These are phyloP conservation scores for Cheilosia scutellata DNA, from an alignment of 2,888 invertebrate genomes.

Conservation along the genomic window DNA sequence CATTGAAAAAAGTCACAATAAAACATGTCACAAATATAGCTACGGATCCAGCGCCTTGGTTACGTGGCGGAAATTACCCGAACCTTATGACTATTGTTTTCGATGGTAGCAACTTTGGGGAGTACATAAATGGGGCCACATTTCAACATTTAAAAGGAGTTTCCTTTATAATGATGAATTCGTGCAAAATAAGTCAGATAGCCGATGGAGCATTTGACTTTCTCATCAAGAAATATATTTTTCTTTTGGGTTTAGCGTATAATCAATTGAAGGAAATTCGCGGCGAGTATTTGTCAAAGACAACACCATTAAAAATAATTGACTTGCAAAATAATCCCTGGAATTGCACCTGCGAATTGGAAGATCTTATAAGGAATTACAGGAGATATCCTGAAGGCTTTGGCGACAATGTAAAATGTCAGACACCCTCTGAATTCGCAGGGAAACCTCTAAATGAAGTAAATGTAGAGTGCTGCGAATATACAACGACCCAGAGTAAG, in stretches of 20 bases:
- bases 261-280: constrained; percentile 76
- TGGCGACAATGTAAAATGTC: constrained; percentile 54
- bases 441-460: constrained; percentile 18
- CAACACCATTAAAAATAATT: not conserved
- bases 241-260: constrained; percentile 74
- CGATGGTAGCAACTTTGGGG: constrained; percentile 77
- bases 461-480: not conserved
- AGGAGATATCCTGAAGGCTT: constrained; percentile 16
- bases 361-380: constrained; percentile 40
- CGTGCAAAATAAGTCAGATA: constrained; percentile 72
- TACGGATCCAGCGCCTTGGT: constrained; percentile 75
- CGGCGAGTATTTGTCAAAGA: constrained; percentile 60
- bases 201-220: constrained; percentile 47
- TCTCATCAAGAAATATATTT: constrained; percentile 25
- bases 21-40: constrained; percentile 42
- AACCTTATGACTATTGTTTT: constrained; percentile 76
- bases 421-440: constrained; percentile 47
- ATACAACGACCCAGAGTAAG: not conserved
- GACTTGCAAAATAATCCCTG: constrained; percentile 76
- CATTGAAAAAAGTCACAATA: constrained; percentile 47
- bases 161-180: constrained; percentile 70
- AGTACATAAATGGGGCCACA: constrained; percentile 45
- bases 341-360: constrained; percentile 76
- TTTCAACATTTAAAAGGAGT: constrained; percentile 76
- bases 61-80: constrained; percentile 65